Evolutionary conservation across 2,797 vertebrate species (phyloP).

Genomic region (Salarias fasciatus): DNA sequence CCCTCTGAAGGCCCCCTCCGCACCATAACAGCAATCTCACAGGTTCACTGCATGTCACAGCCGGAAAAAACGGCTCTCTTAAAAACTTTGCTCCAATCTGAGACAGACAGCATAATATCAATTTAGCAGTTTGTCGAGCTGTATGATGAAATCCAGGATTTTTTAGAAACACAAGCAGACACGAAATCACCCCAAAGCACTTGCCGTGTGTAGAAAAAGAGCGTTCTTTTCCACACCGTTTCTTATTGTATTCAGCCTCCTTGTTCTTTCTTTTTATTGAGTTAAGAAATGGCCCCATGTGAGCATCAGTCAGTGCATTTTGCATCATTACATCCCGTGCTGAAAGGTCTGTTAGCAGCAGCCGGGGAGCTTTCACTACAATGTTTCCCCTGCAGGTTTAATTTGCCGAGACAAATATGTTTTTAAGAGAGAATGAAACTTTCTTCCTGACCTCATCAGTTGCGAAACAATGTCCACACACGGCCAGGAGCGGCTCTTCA

Average conservation of each 20-base stretch:
- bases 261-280: accelerated
- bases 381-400: background rate
- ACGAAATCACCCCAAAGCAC: too few species aligned
- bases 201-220: too few species aligned
- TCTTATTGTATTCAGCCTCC: background rate
- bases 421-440: background rate
- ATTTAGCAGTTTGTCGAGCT: background rate
- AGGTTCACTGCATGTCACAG: constrained; percentile 8
- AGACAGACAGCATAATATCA: background rate
- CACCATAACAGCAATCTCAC: too few species aligned
- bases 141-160: too few species aligned
- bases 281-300: background rate
- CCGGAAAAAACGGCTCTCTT: constrained; percentile 14
- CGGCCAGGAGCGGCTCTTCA: too few species aligned
- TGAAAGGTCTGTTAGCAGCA: background rate
- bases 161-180: background rate
- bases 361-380: background rate
- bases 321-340: background rate
- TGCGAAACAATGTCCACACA: background rate
- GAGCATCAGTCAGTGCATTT: background rate
- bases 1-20: constrained; percentile 2
- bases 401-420: background rate
- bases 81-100: constrained; percentile 4
- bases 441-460: background rate
- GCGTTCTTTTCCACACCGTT: too few species aligned